Evolutionary conservation across 2,888 invertebrate genomes (phyloP), one percentile per base, ranked within the genome.

Genomic region (Eupithecia insigniata): DNA sequence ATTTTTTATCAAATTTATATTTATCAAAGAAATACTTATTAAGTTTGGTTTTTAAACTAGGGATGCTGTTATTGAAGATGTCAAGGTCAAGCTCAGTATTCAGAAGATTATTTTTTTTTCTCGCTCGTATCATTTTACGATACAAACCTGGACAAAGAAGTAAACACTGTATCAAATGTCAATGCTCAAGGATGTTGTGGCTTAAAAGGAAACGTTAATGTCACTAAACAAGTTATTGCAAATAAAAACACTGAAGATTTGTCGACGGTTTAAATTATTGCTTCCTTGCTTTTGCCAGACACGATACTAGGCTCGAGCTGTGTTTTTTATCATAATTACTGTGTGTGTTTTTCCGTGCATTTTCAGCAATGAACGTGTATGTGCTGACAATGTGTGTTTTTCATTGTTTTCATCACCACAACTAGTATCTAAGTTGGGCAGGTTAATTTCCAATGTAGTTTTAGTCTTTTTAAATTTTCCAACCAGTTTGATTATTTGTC

Each of bases 51-150:
- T n/a, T n/a, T n/a, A n/a, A n/a, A n/a, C n/a, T n/a, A n/a, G n/a
- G n/a, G n/a, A n/a, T n/a, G n/a, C n/a, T n/a, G n/a, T n/a, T n/a
- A n/a, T n/a, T n/a, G n/a, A n/a, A n/a, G n/a, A n/a, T n/a, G n/a
- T n/a, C n/a, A n/a, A n/a, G n/a, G n/a, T n/a, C n/a, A n/a, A n/a
- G n/a, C n/a, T n/a, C n/a, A n/a, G n/a, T n/a, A n/a, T n/a, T n/a
- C n/a, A n/a, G n/a, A n/a, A n/a, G n/a, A n/a, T n/a, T n/a, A n/a
- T n/a, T n/a, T n/a, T n/a, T n/a, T n/a, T n/a, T n/a, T n/a, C n/a
- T n/a, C 3, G 83, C 16, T 16, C 39, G 86, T 83, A 84, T 84
- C 83, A 85, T 80, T 85, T 85, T 82, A 85, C 78, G 80, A 81
- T 18, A 18, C 30, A 30, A 77, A 78, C 76, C 79, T 79, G 69